These are phyloP conservation scores for Machimus atricapillus DNA, from an alignment of 2,888 invertebrate genomes.

Conservation along the genomic window DNA sequence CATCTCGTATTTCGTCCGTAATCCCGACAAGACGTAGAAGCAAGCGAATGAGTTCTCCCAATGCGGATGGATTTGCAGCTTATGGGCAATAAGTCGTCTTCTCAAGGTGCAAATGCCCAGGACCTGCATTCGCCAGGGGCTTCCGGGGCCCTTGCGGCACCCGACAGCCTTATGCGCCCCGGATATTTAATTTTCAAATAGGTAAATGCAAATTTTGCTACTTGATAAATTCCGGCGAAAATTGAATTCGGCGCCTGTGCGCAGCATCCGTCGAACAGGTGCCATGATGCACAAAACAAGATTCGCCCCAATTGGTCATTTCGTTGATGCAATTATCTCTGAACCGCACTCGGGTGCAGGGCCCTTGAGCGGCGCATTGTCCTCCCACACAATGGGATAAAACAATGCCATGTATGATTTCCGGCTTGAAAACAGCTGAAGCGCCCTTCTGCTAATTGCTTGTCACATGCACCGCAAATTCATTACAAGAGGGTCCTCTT, in stretches of 20 bases:
- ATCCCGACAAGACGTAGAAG: background rate
- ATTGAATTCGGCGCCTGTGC: background rate
- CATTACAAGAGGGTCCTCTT: background rate
- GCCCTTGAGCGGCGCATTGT: background rate
- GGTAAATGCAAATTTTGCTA: background rate
- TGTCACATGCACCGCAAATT: constrained; percentile 13
- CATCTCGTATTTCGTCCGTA: constrained; percentile 12
- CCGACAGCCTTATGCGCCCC: background rate
- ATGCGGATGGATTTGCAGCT: constrained; percentile 30
- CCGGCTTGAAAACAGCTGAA: background rate
- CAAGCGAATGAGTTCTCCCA: background rate
- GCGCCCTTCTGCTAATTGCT: constrained; percentile 3
- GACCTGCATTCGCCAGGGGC: background rate
- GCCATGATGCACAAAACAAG: background rate
- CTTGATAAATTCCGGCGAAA: background rate
- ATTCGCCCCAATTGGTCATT: background rate
- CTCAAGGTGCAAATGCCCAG: background rate
- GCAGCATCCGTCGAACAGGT: background rate
- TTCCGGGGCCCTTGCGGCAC: background rate
- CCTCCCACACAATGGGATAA: background rate
- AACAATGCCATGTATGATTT: background rate
- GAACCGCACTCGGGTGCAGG: background rate
- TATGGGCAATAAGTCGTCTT: constrained; percentile 18
- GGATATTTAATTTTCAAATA: constrained; percentile 6
- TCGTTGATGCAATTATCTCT: background rate